These are phyloP conservation scores for Potamarius usumacintae DNA, from an alignment of 2,113 vertebrate species.

Conservation along the genomic window DNA sequence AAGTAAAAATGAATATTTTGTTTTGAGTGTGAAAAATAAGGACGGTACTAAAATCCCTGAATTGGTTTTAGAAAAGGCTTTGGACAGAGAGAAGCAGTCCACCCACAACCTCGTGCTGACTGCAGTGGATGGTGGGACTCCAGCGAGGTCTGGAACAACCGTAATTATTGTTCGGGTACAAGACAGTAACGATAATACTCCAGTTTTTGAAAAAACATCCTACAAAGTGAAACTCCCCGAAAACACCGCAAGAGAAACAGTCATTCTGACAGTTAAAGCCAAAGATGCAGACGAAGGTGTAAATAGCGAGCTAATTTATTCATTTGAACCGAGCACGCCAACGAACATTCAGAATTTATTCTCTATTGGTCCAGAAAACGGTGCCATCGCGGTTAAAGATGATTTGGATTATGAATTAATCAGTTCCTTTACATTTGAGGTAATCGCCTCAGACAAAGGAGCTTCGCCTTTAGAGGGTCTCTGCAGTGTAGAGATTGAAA, in stretches of 20 bases:
- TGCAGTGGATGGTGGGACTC: constrained; percentile 73
- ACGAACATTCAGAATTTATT: constrained; percentile 74
- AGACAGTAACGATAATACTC: constrained; percentile 81
- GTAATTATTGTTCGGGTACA: constrained; percentile 75
- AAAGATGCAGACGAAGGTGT: constrained; percentile 79
- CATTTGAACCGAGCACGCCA: constrained; percentile 74
- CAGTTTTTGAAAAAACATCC: constrained; percentile 72
- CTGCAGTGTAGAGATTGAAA: constrained; percentile 74
- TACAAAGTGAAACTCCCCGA: constrained; percentile 76
- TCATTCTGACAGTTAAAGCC: constrained; percentile 75
- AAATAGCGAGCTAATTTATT: constrained; percentile 78
- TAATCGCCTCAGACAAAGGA: constrained; percentile 82
- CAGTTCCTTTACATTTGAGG: constrained; percentile 75
- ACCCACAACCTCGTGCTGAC: constrained; percentile 71
- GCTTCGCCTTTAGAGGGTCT: constrained; percentile 70
- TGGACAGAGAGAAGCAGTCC: constrained; percentile 65
- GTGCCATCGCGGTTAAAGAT: constrained; percentile 71
- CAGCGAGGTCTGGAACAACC: constrained; percentile 71
- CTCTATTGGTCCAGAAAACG: constrained; percentile 72
- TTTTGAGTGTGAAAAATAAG: constrained; percentile 59
- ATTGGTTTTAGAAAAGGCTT: constrained; percentile 58
- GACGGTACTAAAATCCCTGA: constrained; percentile 61
- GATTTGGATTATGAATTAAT: constrained; percentile 80
- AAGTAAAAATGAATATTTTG: constrained; percentile 55
- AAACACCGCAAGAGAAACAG: constrained; percentile 70